Percentiles rank a stretch among this genome's conserved stretches.
These are phyloP conservation scores for Portevinia maculata DNA, from an alignment of 2,888 invertebrate species.

Conservation along the genomic window DNA sequence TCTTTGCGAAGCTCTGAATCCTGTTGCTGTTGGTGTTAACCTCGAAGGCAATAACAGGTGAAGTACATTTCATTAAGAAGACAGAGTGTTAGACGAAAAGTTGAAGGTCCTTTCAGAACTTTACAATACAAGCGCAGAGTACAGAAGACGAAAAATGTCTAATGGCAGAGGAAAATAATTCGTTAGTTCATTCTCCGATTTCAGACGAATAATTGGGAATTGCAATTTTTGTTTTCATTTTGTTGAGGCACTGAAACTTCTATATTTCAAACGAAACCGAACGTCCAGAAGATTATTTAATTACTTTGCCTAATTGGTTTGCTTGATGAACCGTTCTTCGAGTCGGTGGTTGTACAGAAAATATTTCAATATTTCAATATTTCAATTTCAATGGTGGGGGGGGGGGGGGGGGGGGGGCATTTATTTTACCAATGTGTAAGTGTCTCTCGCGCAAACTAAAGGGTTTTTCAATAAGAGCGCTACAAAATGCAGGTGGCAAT, in stretches of 20 bases:
- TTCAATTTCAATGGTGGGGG: too few species aligned
- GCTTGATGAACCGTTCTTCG: slow-evolving; percentile 11
- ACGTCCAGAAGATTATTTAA: slow-evolving; percentile 15
- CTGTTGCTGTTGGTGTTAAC: slow-evolving; percentile 40
- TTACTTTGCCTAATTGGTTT: slow-evolving; percentile 43
- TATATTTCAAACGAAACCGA: not conserved
- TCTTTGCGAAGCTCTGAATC: slow-evolving; percentile 37
- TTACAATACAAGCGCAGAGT: slow-evolving; percentile 3
- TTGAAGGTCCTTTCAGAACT: slow-evolving; percentile 6
- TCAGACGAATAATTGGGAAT: slow-evolving; percentile 14
- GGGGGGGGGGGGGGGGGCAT: too few species aligned
- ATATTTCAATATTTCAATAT: too few species aligned
- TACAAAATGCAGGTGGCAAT: too few species aligned
- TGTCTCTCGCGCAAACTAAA: too few species aligned
- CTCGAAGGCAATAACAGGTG: slow-evolving; percentile 32
- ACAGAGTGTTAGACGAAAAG: slow-evolving; percentile 2
- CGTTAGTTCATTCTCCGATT: slow-evolving; percentile 40
- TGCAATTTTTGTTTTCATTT: slow-evolving; percentile 6
- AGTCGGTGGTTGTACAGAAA: too few species aligned
- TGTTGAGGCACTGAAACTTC: not conserved
- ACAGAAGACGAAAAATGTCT: slow-evolving; percentile 8
- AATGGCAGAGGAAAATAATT: slow-evolving; percentile 32
- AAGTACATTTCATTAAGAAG: slow-evolving; percentile 27
- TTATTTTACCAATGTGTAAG: too few species aligned
- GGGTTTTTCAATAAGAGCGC: too few species aligned